These are phyloP conservation scores for Aspidiotus rigidus DNA, from an alignment of 2,888 invertebrate species.

Conservation along the genomic window DNA sequence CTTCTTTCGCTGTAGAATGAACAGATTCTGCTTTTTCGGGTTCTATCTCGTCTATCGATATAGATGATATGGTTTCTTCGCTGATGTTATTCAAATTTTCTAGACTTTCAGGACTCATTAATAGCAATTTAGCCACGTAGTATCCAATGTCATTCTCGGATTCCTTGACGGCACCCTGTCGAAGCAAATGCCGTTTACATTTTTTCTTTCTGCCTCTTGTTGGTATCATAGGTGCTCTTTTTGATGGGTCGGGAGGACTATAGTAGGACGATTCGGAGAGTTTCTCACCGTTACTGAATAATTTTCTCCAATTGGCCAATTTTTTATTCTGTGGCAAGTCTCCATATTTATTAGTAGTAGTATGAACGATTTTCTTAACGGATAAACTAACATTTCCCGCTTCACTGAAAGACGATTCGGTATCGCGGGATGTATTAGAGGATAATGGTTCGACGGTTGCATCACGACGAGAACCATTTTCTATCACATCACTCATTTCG, in stretches of 20 bases:
- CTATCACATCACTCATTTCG: no score
- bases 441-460: no score
- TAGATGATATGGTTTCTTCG: neutral
- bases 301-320: conserved; percentile 15
- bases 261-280: conserved; percentile 21
- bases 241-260: conserved; percentile 12
- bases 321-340: neutral
- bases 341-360: no score
- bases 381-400: no score
- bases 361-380: no score
- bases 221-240: no score
- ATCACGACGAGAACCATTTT: no score
- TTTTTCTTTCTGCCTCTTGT: no score
- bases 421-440: neutral
- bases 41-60: conserved; percentile 12
- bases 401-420: neutral
- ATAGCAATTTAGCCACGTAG: conserved; percentile 15
- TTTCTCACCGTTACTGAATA: conserved; percentile 20
- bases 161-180: no score
- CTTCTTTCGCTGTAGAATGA: no score
- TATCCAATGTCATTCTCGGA: conserved; percentile 8
- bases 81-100: conserved; percentile 16
- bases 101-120: conserved; percentile 27
- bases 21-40: no score
- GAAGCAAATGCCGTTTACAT: no score